phyloP scores from a whole-genome alignment of 1,140 invertebrate species.

The Caerostris darwini region DNA sequence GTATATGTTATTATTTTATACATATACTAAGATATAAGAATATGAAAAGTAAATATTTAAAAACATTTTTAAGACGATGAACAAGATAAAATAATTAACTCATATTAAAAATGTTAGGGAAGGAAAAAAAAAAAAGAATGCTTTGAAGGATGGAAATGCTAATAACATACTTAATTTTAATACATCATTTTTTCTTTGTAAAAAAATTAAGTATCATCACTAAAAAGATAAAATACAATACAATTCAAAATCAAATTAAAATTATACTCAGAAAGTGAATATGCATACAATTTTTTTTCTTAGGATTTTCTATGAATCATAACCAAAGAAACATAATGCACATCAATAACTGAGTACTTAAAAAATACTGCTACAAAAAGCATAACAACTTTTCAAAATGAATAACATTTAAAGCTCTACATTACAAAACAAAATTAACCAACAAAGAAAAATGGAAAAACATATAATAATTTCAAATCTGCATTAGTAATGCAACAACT shows the following conservation, averaged over 20 bases:
- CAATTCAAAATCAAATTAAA: neutral
- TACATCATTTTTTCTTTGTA: too few relatives aligned
- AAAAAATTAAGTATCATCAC: too few relatives aligned
- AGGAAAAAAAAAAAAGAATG: too few relatives aligned
- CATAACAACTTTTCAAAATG: neutral
- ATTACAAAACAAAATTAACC: neutral
- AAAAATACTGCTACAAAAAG: neutral
- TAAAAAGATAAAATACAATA: too few relatives aligned
- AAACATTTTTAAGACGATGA: too few relatives aligned
- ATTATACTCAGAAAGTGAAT: neutral
- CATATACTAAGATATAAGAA: too few relatives aligned
- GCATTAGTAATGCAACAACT: conserved; percentile 4
- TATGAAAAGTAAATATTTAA: too few relatives aligned
- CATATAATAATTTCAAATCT: neutral
- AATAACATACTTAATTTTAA: too few relatives aligned
- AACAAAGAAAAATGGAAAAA: neutral
- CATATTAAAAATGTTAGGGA: too few relatives aligned
- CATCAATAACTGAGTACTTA: neutral
- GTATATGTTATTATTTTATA: too few relatives aligned
- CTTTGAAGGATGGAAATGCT: too few relatives aligned
- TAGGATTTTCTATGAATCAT: neutral
- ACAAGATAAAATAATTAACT: too few relatives aligned
- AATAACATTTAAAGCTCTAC: neutral
- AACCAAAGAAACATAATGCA: neutral
- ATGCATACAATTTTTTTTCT: neutral